Percentiles rank a stretch among this genome's conserved stretches.
Evolutionary conservation across 1,140 invertebrate genomes (phyloP).

Genomic region (Ceratitis capitata): DNA sequence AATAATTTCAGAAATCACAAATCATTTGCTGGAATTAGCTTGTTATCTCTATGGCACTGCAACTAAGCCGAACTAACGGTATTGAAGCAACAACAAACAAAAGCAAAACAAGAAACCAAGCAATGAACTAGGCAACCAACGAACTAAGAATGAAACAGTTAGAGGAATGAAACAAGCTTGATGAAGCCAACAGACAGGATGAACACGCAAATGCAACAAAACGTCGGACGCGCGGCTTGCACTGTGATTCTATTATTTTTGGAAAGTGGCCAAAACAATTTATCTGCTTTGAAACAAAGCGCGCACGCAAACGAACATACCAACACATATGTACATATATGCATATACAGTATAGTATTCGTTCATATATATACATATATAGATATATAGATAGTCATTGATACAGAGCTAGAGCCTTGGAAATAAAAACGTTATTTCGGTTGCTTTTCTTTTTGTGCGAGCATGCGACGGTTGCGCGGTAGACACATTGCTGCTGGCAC

Average conservation of each 20-base stretch:
- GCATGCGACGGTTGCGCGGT: background rate
- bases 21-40: conserved; percentile 61
- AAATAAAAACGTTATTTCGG: no score
- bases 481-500: no score
- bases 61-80: conserved; percentile 39
- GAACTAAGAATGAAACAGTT: background rate
- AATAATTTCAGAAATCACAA: conserved; percentile 47
- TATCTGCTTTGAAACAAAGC: conserved; percentile 39
- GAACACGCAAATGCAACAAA: conserved; percentile 46
- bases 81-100: conserved; percentile 26
- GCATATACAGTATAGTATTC: no score
- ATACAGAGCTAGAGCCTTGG: no score
- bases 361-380: no score
- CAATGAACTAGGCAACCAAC: background rate
- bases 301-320: no score
- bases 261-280: conserved; percentile 52
- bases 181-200: background rate
- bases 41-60: conserved; percentile 54
- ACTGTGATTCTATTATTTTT: conserved; percentile 61
- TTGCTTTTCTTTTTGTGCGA: background rate
- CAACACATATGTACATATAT: no score
- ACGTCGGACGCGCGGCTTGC: conserved; percentile 45
- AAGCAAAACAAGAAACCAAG: background rate
- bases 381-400: no score
- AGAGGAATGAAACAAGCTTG: background rate